A percentile compares a stretch with the other conserved stretches of the same genome.
These are phyloP conservation scores for Tetraneura akinire DNA, from an alignment of 1,140 invertebrate genomes.

Conservation along the genomic window DNA sequence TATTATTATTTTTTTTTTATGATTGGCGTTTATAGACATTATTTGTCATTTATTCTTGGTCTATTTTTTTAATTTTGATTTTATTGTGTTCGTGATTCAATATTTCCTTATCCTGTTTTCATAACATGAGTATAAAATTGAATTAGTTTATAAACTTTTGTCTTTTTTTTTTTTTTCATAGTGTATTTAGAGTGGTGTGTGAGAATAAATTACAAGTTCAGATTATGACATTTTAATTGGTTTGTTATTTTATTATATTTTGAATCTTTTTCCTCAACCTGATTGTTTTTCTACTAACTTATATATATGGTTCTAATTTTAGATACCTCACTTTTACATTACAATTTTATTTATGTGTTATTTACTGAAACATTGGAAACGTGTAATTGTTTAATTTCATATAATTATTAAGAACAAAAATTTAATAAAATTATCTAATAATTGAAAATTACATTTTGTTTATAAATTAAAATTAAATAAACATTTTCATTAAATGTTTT, in stretches of 20 bases:
- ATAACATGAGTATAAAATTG: conserved; percentile 32
- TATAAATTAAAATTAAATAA: too few species aligned
- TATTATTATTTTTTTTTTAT: too few species aligned
- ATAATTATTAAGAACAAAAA: too few species aligned
- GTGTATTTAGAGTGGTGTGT: conserved; percentile 29
- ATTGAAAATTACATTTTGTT: too few species aligned
- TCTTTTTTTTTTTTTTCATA: conserved; percentile 38
- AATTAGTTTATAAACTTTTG: conserved; percentile 45
- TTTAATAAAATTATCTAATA: too few species aligned
- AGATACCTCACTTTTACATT: background rate
- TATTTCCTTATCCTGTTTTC: conserved; percentile 17
- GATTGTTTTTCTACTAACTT: background rate
- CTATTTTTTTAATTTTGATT: conserved; percentile 45
- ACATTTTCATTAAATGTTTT: too few species aligned
- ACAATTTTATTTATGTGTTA: background rate
- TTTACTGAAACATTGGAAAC: background rate
- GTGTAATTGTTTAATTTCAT: too few species aligned
- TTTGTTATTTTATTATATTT: conserved; percentile 42
- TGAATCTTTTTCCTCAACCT: conserved; percentile 44
- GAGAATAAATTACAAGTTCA: conserved; percentile 48
- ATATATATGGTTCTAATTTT: background rate
- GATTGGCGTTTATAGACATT: background rate
- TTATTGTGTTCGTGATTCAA: conserved; percentile 33
- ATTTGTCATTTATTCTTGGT: conserved; percentile 32
- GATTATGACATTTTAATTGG: conserved; percentile 36